A percentile compares a stretch with the other conserved stretches of the same genome.
Evolutionary conservation across 2,888 invertebrate species (phyloP).

Genomic region (Clunio marinus): DNA sequence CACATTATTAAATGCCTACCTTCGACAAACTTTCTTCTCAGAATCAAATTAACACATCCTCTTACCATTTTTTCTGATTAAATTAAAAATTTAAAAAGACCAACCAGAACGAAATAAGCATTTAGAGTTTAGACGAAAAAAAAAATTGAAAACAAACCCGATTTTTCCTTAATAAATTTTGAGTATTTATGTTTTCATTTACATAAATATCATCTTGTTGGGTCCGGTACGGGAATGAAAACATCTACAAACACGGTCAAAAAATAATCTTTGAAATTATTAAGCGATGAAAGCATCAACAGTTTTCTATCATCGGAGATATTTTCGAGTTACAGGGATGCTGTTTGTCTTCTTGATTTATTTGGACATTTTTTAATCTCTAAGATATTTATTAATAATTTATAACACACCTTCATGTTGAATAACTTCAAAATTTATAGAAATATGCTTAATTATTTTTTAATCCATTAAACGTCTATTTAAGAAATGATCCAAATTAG

Average conservation of each 20-base stretch:
- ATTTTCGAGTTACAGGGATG: neutral
- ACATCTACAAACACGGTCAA: neutral
- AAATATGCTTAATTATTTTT: too few relatives aligned
- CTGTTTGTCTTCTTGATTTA: too few relatives aligned
- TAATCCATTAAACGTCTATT: neutral
- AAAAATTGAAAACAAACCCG: constrained; percentile 2
- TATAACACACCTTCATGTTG: too few relatives aligned
- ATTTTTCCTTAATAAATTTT: constrained; percentile 29
- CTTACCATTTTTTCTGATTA: neutral
- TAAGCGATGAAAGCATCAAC: constrained; percentile 14
- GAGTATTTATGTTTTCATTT: constrained; percentile 38
- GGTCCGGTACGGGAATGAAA: constrained; percentile 3
- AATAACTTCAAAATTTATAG: too few relatives aligned
- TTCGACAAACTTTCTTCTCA: constrained; percentile 27
- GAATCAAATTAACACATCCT: constrained; percentile 34
- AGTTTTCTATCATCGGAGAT: neutral
- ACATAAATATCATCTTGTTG: constrained; percentile 39
- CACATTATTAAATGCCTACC: constrained; percentile 17
- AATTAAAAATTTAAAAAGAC: neutral
- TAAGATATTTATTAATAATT: too few relatives aligned
- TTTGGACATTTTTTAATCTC: too few relatives aligned
- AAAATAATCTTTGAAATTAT: constrained; percentile 14
- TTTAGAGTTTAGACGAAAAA: too few relatives aligned
- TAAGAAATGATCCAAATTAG: neutral
- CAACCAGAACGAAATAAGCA: neutral